Base-by-base conservation (phyloP, 2,888 invertebrate species). In the Harmothoe impar region DNA sequence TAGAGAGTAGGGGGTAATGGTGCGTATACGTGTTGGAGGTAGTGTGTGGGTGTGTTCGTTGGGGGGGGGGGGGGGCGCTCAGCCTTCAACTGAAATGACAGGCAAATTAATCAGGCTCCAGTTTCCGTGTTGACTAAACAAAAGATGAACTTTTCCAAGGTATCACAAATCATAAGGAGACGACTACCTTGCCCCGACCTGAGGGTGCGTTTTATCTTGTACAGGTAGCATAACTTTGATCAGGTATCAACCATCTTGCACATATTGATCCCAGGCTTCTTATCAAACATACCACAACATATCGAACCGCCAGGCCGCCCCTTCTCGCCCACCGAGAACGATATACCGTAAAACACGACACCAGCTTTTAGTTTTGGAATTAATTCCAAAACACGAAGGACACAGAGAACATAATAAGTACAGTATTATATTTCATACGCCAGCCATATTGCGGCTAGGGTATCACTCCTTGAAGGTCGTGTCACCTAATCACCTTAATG, bases 141-240 rank as follows among this genome's bases (percentile, higher is more conserved):
- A 81, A 81, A 35, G 81, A 43, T 43, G 33, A 35, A 35, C 81
- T 33, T 72, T 81, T 81, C 20, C 35, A 81, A 81, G 1, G 81
- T 35, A 81, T 43, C 43, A 81, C 17, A 25, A 81, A 81, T 35
- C 35, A 33, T 33, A 35, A 81, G 77, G 33, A 81, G 33, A 81
- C 17, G 33, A 81, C 17, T 81, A 35, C 81, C 35, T 17, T 43
- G 81, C 20, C 33, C 62, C 62, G 62, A 25, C 31, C 10, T 33
- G 81, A 81, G 33, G 43, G 81, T 12, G 20, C 12, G 81, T 43
- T 81, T 81, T 81, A 81, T 81, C 35, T 0, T 35, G 81, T 81
- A 81, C 81, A 81, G 81, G 81, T 81, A 81, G 43, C 43, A 43
- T 17, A 81, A 33, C 81, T 81, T 81, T 81, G 81, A 81, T 81